These are phyloP conservation scores for Dyspetes luteomarginatus DNA, from an alignment of 2,888 invertebrate species.

Conservation along the genomic window DNA sequence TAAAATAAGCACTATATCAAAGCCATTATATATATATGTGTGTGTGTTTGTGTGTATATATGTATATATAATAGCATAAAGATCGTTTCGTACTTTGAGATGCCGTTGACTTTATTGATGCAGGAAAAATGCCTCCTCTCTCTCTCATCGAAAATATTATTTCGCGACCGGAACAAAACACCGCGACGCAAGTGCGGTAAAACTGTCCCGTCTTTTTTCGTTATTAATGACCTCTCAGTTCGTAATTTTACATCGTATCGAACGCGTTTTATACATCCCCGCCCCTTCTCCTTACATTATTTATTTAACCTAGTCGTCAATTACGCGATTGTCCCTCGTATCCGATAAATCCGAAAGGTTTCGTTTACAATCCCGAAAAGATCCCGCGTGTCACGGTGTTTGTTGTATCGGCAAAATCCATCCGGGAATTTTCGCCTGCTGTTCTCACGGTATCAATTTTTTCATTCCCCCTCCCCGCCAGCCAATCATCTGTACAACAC, in stretches of 20 bases:
- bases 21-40: neutral
- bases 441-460: slow-evolving; percentile 10
- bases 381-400: slow-evolving; percentile 11
- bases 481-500: too few relatives aligned
- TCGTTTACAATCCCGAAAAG: neutral
- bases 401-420: slow-evolving; percentile 40
- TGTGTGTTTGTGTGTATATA: neutral
- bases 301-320: neutral
- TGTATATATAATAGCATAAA: neutral
- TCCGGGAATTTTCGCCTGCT: slow-evolving; percentile 42
- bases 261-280: neutral
- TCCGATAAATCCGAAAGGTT: neutral
- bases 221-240: slow-evolving; percentile 21
- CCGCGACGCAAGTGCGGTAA: slow-evolving; percentile 2
- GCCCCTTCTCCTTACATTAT: neutral
- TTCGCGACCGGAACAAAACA: neutral
- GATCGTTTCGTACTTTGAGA: slow-evolving; percentile 14
- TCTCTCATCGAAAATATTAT: neutral
- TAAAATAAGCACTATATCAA: neutral
- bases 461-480: slow-evolving; percentile 18
- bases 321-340: slow-evolving; percentile 3
- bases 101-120: neutral
- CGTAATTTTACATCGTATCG: slow-evolving; percentile 44
- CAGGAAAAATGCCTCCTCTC: neutral
- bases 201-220: neutral